Base-by-base conservation (phyloP, 2,888 invertebrate species). In the Synanthedon vespiformis region DNA sequence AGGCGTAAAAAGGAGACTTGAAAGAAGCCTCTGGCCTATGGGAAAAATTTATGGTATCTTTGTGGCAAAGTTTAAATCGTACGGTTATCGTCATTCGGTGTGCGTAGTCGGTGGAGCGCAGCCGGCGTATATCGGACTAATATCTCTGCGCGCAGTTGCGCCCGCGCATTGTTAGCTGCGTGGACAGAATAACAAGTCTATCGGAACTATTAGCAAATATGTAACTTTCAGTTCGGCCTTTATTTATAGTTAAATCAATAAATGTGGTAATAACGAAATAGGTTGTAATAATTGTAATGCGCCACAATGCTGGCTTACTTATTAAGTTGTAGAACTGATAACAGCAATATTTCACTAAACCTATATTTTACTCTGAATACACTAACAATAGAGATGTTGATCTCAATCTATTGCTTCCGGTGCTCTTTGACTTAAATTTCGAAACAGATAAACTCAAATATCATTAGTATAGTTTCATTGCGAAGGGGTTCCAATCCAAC, bases 101-200 rank as follows among this genome's bases (percentile, higher is more conserved):
- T 72, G 77, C 77, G 78, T 77, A 75, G 63, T 65, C 55, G 63
- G 63, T 65, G 58, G 58, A 54, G 68, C 70, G 54, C 60, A 59
- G 66, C 56, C 64, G 67, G 66, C 70, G 74, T 67, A 70, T 77
- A 77, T 78, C 78, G 70, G 66, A 56, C 67, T 68, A 66, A 67
- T 78, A 82, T 84, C 79, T 72, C 58, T 56, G 54, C 54, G 50
- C 53, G 52, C n/a, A 18, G 34, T 55, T 61, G 69, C 67, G 68
- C 66, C 63, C 61, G 72, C 67, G 75, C 81, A 74, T 85, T 84
- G 85, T 85, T 85, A 85, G 77, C 65, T 74, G 63, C 85, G 84
- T 79, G 85, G 67, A 57, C 67, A 59, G 85, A 80, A 84, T 87
- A 83, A 74, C 75, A 80, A 81, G 70, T 79, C 72, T 66, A 76